Percentiles rank a stretch among this genome's conserved stretches.
Evolutionary conservation across 1,140 invertebrate species (phyloP).

Genomic region (Tenebrio molitor): DNA sequence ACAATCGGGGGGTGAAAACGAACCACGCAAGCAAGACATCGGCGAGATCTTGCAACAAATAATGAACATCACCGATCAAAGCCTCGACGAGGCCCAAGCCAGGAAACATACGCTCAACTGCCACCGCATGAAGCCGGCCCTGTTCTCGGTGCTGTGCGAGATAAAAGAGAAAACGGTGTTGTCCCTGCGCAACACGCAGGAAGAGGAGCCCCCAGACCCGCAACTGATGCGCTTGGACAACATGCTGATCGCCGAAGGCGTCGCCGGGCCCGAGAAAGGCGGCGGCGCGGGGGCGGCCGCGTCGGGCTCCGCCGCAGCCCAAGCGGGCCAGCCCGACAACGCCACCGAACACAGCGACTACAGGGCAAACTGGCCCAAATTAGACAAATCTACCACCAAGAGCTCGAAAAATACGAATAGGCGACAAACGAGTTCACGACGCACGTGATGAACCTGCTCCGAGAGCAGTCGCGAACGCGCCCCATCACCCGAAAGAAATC

Average conservation of each 20-base stretch:
- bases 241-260: constrained; percentile 99
- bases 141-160: constrained; percentile 97
- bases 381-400: constrained; percentile 98
- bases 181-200: constrained; percentile 95
- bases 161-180: constrained; percentile 99
- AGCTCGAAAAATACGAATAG: constrained; percentile 99
- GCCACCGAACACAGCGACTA: constrained; percentile 99
- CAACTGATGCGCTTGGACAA: constrained; percentile 99
- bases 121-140: constrained; percentile 95
- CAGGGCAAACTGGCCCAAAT: constrained; percentile 99
- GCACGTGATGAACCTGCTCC: constrained; percentile 97
- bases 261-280: constrained; percentile 97
- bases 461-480: constrained; percentile 97
- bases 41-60: constrained; percentile 96
- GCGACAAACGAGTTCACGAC: constrained; percentile 99
- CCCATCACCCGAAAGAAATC: constrained; percentile 96
- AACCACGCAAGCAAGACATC: constrained; percentile 89
- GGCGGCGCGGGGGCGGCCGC: constrained; percentile 93
- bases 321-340: constrained; percentile 88
- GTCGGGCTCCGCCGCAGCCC: constrained; percentile 89
- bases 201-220: constrained; percentile 98
- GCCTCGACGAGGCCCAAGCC: constrained; percentile 97
- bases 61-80: constrained; percentile 99
- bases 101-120: constrained; percentile 96
- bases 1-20: constrained; percentile 81